Evolutionary conservation across 1,140 invertebrate genomes (phyloP).

Genomic region (Tyrophagus putrescentiae): DNA sequence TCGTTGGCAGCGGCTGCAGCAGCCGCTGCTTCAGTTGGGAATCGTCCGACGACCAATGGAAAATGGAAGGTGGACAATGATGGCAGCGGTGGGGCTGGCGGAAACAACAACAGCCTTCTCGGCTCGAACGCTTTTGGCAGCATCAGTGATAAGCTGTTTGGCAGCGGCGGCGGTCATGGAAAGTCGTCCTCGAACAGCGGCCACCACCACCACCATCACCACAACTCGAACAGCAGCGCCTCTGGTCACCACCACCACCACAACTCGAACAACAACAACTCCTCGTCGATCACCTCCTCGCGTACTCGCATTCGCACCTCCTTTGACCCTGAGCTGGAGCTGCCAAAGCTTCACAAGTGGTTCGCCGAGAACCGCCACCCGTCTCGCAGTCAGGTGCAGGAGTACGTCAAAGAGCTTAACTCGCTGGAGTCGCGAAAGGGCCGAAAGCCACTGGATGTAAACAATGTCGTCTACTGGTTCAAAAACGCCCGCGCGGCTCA

Average conservation of each 20-base stretch:
- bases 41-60: neutral
- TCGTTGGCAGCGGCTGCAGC: slow-evolving; percentile 10
- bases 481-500: slow-evolving; percentile 92
- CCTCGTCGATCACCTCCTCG: slow-evolving; percentile 75
- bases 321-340: slow-evolving; percentile 85
- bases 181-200: neutral
- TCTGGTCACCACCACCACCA: slow-evolving; percentile 20
- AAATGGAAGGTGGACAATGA: too few species aligned
- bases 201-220: neutral
- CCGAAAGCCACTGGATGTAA: slow-evolving; percentile 80
- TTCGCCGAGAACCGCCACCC: slow-evolving; percentile 92
- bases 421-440: slow-evolving; percentile 74
- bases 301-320: slow-evolving; percentile 52
- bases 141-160: neutral
- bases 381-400: slow-evolving; percentile 56
- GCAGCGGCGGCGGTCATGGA: neutral
- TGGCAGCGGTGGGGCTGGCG: too few species aligned
- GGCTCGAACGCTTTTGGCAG: too few species aligned
- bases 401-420: slow-evolving; percentile 84
- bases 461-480: slow-evolving; percentile 98
- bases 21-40: neutral
- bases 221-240: slow-evolving; percentile 24
- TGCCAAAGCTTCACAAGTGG: slow-evolving; percentile 82
- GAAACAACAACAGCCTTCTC: too few species aligned
- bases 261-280: slow-evolving; percentile 55